A percentile compares a stretch with the other conserved stretches of the same genome.
Evolutionary conservation across 2,797 vertebrate genomes (phyloP).

Genomic region (Glossophaga mutica): DNA sequence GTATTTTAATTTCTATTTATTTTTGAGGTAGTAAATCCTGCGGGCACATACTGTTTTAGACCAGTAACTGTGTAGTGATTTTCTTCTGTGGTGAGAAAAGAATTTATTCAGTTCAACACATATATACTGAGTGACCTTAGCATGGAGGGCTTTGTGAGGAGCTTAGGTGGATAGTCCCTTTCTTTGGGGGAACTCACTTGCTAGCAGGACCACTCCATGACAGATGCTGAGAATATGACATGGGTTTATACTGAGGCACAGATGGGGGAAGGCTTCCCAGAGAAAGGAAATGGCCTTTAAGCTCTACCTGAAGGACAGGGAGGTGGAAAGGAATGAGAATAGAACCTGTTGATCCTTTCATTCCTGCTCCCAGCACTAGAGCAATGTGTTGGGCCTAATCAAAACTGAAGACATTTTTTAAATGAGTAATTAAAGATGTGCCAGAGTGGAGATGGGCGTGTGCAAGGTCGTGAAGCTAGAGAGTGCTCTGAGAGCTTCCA

Average conservation of each 20-base stretch:
- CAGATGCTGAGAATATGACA: background rate
- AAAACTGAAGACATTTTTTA: background rate
- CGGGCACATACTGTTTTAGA: background rate
- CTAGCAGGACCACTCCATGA: too few species aligned
- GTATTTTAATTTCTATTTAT: background rate
- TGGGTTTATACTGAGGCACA: background rate
- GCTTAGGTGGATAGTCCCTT: accelerated
- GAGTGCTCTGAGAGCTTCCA: background rate
- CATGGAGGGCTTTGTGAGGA: accelerated
- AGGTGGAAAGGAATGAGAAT: background rate
- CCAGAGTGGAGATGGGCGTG: background rate
- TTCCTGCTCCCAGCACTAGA: accelerated
- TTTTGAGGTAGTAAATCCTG: background rate
- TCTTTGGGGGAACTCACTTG: background rate
- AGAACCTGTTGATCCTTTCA: background rate
- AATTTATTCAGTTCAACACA: too few species aligned
- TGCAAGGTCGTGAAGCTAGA: background rate
- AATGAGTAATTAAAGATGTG: background rate
- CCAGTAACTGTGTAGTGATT: background rate
- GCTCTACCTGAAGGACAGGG: background rate
- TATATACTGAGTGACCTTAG: accelerated
- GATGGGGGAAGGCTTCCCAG: background rate
- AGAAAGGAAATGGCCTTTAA: background rate
- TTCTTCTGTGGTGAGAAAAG: background rate
- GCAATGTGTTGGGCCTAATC: accelerated